Evolutionary conservation across 2,888 invertebrate genomes (phyloP), one percentile per base, ranked within the genome.

Genomic region (Campoletis raptor): DNA sequence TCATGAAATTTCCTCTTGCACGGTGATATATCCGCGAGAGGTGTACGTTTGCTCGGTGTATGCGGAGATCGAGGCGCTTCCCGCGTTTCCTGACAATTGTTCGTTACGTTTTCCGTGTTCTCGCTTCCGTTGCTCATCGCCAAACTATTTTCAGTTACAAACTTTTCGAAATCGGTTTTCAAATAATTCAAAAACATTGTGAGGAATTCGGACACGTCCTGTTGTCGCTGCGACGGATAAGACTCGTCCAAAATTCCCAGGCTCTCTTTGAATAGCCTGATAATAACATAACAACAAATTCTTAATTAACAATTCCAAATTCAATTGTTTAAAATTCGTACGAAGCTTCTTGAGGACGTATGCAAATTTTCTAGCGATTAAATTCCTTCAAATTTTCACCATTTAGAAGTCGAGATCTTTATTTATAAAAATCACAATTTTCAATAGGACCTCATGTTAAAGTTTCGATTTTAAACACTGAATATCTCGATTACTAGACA

Each of bases 201-300:
- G 0, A 93, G 81, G 85, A 93, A 93, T 69, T 93, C 93, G 0
- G 93, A 92, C 2, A 93, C 93, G 86, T 93, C 93, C 81, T 93
- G 93, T 79, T 93, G 93, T 0, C 92, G 89, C 81, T 92, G 90
- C 6, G 92, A 92, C 15, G 92, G 90, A 85, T 93, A 93, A 30
- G 92, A 90, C 69, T 89, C 89, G 74, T 92, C 92, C 6, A 93
- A 77, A 42, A 88, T 81, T 24, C 89, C 88, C 40, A 93, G 85
- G 81, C 91, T 91, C 81, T 92, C 90, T 83, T 93, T 92, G 81
- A 92, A 92, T 67, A 89, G 37, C 52, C 87, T 87, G 67, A 37
- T 9, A 15, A 30, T 45, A 10, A 78, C 18, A 30, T 21, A 57
- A 67, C 24, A 67, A n/a, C 15, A 57, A 48, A 67, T 30, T n/a